Evolutionary conservation across 2,888 invertebrate genomes (phyloP), one percentile per base, ranked within the genome.

Genomic region (Yponomeuta plumbellus): DNA sequence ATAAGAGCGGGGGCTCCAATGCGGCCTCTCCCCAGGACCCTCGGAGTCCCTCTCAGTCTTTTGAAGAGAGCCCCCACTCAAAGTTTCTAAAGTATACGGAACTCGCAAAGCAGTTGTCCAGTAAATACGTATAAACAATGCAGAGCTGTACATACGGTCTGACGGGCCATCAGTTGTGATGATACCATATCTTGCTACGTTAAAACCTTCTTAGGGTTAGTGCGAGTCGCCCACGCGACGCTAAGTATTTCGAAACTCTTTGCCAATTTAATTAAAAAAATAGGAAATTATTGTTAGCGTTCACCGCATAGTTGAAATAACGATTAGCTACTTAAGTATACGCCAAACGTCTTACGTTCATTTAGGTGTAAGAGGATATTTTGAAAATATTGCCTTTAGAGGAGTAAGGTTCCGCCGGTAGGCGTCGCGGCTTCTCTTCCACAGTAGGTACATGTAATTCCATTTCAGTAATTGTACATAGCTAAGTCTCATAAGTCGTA

Each of bases 31-130:
- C 93, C 62, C 92, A 92, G 70, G 93, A 92, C 76, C 92, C 93
- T 66, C 91, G 92, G 70, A 93, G 92, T 73, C 93, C 94, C 69
- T 83, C 93, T 81, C 84, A 92, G 84, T 85, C 93, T 44, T 95
- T 95, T 80, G 97, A 97, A 79, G 98, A 98, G 88, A 97, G 97
- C 83, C 97, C 97, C 65, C 97, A 98, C 91, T 97, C 98, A 76
- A 99, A 98, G 93, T 98, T 98, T 93, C 95, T 98, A 76, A 98
- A 98, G 92, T 99, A 99, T 92, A 98, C 98, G 83, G 98, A 99
- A 92, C 94, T 99, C 91, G 99, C 99, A 80, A 98, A 98, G 92
- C 98, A 99, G 92, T 93, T 99, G 86, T 98, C 98, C 84, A 98
- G 97, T 92, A 98, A 98, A 92, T 98, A 97, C 92, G 96, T 96